Percentiles rank a stretch among this genome's conserved stretches.
These are phyloP conservation scores for Hydrotaea cyrtoneurina DNA, from an alignment of 2,888 invertebrate genomes.

Conservation along the genomic window DNA sequence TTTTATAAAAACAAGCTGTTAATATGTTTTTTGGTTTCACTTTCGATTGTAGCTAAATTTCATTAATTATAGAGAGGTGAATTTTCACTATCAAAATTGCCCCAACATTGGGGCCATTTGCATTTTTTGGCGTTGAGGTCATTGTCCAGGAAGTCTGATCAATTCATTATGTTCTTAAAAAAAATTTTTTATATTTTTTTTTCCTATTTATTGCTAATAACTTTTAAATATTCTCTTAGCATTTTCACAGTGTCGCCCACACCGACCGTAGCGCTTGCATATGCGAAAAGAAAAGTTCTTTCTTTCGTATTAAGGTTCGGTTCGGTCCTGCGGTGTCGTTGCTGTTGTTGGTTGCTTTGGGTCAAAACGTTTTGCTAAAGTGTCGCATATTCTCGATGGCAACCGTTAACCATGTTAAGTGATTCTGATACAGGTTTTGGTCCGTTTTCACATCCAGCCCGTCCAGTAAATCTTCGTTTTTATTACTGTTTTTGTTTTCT, in stretches of 20 bases:
- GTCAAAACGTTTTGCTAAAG: conserved; percentile 72
- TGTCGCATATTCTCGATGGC: conserved; percentile 18
- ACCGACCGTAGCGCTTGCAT: neutral
- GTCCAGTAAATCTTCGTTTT: neutral
- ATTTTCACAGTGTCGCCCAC: too few relatives aligned
- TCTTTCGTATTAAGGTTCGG: neutral
- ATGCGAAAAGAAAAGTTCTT: conserved; percentile 4
- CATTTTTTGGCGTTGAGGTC: too few relatives aligned
- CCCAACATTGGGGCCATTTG: too few relatives aligned
- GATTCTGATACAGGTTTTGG: conserved; percentile 42
- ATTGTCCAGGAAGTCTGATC: too few relatives aligned
- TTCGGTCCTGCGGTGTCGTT: neutral
- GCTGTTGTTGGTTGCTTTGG: conserved; percentile 48
- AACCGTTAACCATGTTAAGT: conserved; percentile 42
- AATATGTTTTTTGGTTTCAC: too few relatives aligned
- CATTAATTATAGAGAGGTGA: too few relatives aligned
- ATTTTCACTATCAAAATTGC: too few relatives aligned
- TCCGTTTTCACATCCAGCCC: neutral
- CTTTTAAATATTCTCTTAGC: too few relatives aligned
- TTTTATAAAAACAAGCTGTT: too few relatives aligned
- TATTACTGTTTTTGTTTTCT: neutral
- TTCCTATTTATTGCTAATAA: too few relatives aligned
- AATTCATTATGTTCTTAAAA: too few relatives aligned
- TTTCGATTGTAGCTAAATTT: neutral
- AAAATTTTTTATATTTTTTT: too few relatives aligned